Evolutionary conservation across 2,888 invertebrate species (phyloP), one percentile per base, ranked within the genome.

Genomic region (Agonopterix alstromeriana): DNA sequence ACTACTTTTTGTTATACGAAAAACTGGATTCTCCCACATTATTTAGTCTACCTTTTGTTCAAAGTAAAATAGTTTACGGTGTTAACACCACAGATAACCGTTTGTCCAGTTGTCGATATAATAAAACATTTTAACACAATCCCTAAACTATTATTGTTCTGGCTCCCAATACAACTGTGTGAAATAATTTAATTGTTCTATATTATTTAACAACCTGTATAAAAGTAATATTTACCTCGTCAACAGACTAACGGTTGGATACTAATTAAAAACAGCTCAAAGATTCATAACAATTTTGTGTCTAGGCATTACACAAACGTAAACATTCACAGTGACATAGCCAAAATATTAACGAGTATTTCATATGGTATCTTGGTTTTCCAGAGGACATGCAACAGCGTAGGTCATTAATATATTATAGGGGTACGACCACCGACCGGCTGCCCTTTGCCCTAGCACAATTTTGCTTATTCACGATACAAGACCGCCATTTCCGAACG

Each of bases 391-490:
- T 54, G 56, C 64, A 60, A 55, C 53, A 47, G 52, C 56, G 54
- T 52, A 54, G 62, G 66, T 70, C 73, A 78, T 79, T 82, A 82
- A 82, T 82, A 77, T 66, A 67, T 77, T 73, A 78, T 71, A 56
- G 67, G 69, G 76, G 72, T 60, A 60, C 61, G 65, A 63, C 67
- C 67, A 27, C 27, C 27, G 2, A 27, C 17, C 27, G 27, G 7
- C 27, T 27, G 27, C 27, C 27, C 27, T 27, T 65, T 56, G 53
- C 63, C 67, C 63, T 67, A 67, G 65, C 62, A 67, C 67, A 71
- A 67, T 73, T 77, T 80, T 73, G 77, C 80, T 77, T 80, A 78
- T 81, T 84, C 80, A 82, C 75, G 73, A 69, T 73, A 75, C 73
- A 69, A 64, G 67, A 65, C 65, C 67, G 63, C 69, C 63, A 67